phyloP scores from a whole-genome alignment of 1,140 invertebrate genomes.

The Bradynema listronoti region DNA sequence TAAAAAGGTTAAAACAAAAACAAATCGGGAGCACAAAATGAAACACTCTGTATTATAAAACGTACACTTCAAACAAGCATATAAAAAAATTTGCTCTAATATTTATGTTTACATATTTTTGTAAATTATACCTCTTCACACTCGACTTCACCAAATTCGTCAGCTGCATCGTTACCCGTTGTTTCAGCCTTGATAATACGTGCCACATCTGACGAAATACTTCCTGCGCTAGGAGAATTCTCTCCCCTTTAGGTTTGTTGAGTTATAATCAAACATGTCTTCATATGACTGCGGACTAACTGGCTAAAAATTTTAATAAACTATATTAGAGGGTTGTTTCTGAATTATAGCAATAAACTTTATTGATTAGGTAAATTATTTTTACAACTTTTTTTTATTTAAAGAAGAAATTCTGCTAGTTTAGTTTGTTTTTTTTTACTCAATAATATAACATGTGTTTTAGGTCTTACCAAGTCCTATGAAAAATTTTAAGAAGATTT shows the following conservation, averaged over 20 bases:
- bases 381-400: too few species aligned
- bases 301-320: not conserved
- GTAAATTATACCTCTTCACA: slow-evolving; percentile 5
- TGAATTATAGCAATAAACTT: not conserved
- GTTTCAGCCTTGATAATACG: not conserved
- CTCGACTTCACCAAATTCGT: slow-evolving; percentile 1
- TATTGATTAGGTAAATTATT: not conserved
- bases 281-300: not conserved
- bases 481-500: too few species aligned
- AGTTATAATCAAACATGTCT: too few species aligned
- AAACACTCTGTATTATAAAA: not conserved
- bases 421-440: too few species aligned
- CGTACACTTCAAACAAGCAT: not conserved
- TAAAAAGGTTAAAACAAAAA: not conserved
- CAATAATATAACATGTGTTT: too few species aligned
- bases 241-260: not conserved
- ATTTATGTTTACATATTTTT: too few species aligned
- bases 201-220: slow-evolving; percentile 2
- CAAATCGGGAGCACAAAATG: not conserved
- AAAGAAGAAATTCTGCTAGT: too few species aligned
- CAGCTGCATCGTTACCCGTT: not conserved
- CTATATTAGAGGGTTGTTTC: not conserved
- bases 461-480: too few species aligned
- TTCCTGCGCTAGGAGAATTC: slow-evolving; percentile 7
- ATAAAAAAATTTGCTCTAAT: not conserved